Evolutionary conservation across 2,797 vertebrate species (phyloP), one percentile per base, ranked within the genome.

Genomic region (Xerus rutilus): DNA sequence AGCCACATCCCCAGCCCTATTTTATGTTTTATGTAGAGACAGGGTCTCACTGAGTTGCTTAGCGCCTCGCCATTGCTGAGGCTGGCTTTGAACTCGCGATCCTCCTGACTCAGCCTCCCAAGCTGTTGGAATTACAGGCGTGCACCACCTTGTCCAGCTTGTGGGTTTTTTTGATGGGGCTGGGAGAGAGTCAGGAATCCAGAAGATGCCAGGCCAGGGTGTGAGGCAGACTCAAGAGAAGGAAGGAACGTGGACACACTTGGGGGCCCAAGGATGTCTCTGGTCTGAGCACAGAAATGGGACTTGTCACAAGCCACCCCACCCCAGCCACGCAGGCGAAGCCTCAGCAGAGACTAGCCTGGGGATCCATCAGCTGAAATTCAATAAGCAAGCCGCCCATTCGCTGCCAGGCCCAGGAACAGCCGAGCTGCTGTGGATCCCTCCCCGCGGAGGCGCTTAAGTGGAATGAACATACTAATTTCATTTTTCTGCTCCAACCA

Each of bases 401-500:
- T 69, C 52, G 12, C 8, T 32, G 79, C 96, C 87, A 76, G 95
- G 52, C 65, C n/a, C 77, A 17, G 57, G 54, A 89, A 92, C 25
- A 94, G 93, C 74, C 21, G 15, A 67, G 74, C 57, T 59, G 70
- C 67, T 45, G 39, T 49, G 49, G 2, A 30, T 74, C n/a, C n/a
- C 54, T 21, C 54, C 54, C 81, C 18, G 62, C 3, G 14, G 47
- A 84, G 64, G 69, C 73, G 74, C 76, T 84, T 45, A 52, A 8
- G 74, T 78, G 39, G 45, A 82, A 72, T 78, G 12, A 89, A 97
- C 89, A 91, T 52, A 74, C 74, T 89, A 77, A 96, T 94, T 96
- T 95, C 86, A 30, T 73, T 69, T 96, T 72, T 95, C 57, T 93
- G 88, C 85, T 94, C 72, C 52, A 72, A 39, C 57, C 78, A 95